Evolutionary conservation across 2,797 vertebrate genomes (phyloP).

Genomic region (Dallia pectoralis): DNA sequence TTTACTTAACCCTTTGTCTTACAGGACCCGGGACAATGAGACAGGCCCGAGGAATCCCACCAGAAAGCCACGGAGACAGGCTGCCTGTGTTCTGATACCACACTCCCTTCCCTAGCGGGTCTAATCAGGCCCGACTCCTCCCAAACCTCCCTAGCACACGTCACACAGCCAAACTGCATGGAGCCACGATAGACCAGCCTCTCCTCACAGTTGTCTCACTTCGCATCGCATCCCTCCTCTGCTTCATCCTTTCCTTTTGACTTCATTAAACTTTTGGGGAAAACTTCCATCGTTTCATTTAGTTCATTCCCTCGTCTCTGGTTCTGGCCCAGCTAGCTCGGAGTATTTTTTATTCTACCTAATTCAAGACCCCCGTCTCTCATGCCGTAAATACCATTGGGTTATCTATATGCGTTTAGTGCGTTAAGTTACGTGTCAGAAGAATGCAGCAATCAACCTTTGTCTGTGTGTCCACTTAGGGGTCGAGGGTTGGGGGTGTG

Average conservation of each 20-base stretch:
- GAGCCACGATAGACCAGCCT: constrained; percentile 21
- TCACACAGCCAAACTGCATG: constrained; percentile 15
- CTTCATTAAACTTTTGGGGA: constrained; percentile 39
- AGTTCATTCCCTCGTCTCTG: neutral
- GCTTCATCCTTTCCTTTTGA: constrained; percentile 22
- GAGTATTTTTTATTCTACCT: neutral
- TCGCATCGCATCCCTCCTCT: neutral
- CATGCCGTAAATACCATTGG: constrained; percentile 39
- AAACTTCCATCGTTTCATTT: neutral
- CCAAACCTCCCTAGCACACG: constrained; percentile 22
- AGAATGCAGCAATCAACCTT: constrained; percentile 45
- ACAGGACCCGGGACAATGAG: constrained; percentile 77
- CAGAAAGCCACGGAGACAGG: constrained; percentile 40
- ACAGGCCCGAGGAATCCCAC: constrained; percentile 63
- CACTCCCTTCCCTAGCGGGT: constrained; percentile 30
- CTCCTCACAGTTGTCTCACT: constrained; percentile 18
- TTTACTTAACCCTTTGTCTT: constrained; percentile 90
- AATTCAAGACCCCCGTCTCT: neutral
- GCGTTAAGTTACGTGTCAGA: constrained; percentile 11
- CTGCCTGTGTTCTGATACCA: constrained; percentile 39
- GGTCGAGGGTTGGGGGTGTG: neutral
- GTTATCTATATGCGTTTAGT: constrained; percentile 35
- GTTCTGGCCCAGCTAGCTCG: neutral
- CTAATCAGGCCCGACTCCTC: constrained; percentile 16
- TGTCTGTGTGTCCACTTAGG: constrained; percentile 41